Evolutionary conservation across 64 coral and sea anemone species (phyloP).

Genomic region (Orbicella faveolata): DNA sequence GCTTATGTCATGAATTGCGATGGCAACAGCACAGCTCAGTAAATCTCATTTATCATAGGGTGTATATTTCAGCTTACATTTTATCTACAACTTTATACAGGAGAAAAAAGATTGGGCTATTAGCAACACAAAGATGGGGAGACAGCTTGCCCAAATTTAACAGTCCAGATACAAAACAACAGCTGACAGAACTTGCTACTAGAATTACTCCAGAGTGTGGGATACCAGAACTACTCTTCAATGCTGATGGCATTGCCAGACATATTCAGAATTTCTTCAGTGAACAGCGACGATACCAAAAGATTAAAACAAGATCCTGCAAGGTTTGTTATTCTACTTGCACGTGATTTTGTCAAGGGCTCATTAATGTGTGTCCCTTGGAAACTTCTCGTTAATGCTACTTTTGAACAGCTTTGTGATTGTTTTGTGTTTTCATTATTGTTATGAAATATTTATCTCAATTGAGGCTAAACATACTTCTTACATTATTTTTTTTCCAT

Average conservation of each 20-base stretch:
- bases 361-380: constrained; percentile 8
- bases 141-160: neutral
- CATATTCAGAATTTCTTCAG: constrained; percentile 51
- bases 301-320: neutral
- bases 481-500: too few relatives aligned
- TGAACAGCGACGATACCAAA: constrained; percentile 42
- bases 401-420: constrained; percentile 32
- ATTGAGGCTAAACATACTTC: too few relatives aligned
- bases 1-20: too few relatives aligned
- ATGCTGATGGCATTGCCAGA: constrained; percentile 36
- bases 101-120: constrained; percentile 12
- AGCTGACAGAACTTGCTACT: neutral
- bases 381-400: constrained; percentile 30
- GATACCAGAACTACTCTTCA: constrained; percentile 46
- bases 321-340: constrained; percentile 35
- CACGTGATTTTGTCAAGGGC: constrained; percentile 24
- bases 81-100: constrained; percentile 2
- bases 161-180: neutral
- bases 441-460: too few relatives aligned
- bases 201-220: constrained; percentile 27
- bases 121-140: constrained; percentile 11
- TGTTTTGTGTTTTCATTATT: constrained; percentile 21
- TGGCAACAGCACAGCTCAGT: too few relatives aligned
- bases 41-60: too few relatives aligned
- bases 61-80: too few relatives aligned